Percentiles rank a stretch among this genome's conserved stretches.
phyloP scores from a whole-genome alignment of 2,797 vertebrate genomes.

The Sitta carolinensis region DNA sequence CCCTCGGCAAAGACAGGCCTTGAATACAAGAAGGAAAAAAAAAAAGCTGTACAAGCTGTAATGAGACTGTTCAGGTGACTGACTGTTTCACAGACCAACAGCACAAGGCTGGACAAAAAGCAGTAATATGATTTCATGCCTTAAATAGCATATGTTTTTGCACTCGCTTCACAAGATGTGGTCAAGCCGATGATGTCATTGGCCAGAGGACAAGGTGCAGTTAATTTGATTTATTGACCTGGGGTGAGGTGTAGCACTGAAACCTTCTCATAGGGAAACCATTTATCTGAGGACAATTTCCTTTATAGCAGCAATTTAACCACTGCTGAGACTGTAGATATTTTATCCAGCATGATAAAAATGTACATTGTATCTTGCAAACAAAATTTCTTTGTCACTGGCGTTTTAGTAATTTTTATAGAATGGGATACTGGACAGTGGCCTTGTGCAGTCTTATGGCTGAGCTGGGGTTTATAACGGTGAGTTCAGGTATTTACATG shows the following conservation, averaged over 20 bases:
- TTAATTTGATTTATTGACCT: constrained; percentile 83
- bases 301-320: constrained; percentile 81
- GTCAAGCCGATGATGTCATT: constrained; percentile 80
- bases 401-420: constrained; percentile 23
- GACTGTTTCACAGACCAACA: constrained; percentile 51
- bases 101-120: constrained; percentile 68
- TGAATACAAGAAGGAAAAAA: constrained; percentile 9
- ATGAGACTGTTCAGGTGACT: constrained; percentile 66
- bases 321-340: constrained; percentile 71
- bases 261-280: constrained; percentile 78
- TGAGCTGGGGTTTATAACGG: not conserved
- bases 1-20: constrained; percentile 7
- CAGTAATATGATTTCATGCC: constrained; percentile 72
- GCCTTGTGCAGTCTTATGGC: not conserved
- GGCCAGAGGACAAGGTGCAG: constrained; percentile 79
- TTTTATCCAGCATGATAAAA: constrained; percentile 75
- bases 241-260: constrained; percentile 77
- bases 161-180: constrained; percentile 73
- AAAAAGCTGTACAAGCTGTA: constrained; percentile 9
- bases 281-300: constrained; percentile 81
- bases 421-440: constrained; percentile 23
- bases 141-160: constrained; percentile 76
- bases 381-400: constrained; percentile 64
- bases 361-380: constrained; percentile 62
- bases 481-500: not conserved